These are phyloP conservation scores for Saguinus midas DNA, from an alignment of 2,113 vertebrate genomes.

Conservation along the genomic window DNA sequence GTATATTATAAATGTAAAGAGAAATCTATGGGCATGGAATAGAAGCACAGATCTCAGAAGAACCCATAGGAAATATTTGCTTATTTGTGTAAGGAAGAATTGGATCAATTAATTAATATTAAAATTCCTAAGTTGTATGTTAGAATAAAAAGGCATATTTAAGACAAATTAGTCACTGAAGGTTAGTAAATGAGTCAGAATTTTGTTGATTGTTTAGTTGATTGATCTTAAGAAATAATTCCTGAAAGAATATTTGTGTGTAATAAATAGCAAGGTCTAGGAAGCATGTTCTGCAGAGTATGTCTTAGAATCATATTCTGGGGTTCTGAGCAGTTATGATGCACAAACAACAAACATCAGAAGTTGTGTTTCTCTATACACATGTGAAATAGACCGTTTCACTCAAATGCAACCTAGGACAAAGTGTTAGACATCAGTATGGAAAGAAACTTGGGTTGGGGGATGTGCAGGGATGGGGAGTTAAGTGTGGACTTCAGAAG, in stretches of 20 bases:
- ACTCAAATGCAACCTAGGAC: not conserved
- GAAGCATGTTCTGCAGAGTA: not conserved
- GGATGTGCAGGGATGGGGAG: not conserved
- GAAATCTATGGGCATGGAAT: not conserved
- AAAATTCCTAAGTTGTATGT: not conserved
- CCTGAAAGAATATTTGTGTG: not conserved
- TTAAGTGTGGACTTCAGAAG: not conserved
- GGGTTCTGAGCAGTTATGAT: not conserved
- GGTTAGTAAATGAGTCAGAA: not conserved
- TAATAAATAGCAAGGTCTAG: not conserved
- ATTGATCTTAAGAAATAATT: not conserved
- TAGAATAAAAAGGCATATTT: not conserved
- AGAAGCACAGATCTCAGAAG: not conserved
- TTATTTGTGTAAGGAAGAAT: not conserved
- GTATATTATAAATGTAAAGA: not conserved
- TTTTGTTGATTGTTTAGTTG: not conserved
- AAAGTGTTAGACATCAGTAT: not conserved
- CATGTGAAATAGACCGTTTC: not conserved
- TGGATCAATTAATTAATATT: not conserved
- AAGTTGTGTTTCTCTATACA: not conserved
- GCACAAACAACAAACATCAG: not conserved
- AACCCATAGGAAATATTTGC: not conserved
- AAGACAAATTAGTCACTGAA: not conserved
- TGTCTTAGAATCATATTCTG: not conserved
- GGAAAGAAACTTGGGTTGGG: not conserved